Base-by-base conservation (phyloP, 2,113 vertebrate genomes). In the Symphodus melops region DNA sequence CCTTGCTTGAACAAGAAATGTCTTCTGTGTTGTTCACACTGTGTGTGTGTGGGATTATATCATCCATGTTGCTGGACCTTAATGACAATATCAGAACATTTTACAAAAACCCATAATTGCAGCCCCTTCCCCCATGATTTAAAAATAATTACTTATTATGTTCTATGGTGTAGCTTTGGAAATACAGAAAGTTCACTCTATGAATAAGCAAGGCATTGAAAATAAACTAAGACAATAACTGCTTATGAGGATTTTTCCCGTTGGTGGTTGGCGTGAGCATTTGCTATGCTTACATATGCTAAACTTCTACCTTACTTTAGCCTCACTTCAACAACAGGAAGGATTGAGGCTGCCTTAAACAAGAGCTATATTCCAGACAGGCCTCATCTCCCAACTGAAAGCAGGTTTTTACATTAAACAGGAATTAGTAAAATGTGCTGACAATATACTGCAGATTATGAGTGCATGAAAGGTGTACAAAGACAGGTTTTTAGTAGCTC, bases 371-470 rank as follows among this genome's bases (percentile, higher is more conserved):
- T 88, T 87, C 61, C 80, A 91, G 85, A 87, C 59, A 5, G 58
- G 33, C 41, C 13, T 28, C 49, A 67, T 79, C 60, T 72, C 28
- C 25, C 8, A 74, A 73, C 70, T 5, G 2, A 61, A 66, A 21
- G n/a, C 72, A 17, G n/a, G 81, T 84, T 89, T 91, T 83, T 68
- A 75, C 72, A 82, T 89, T 86, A 77, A 49, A 56, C 64, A 63
- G 79, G 84, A 89, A 90, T 87, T 91, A 42, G 28, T 68, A 88
- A 86, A 72, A 52, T 68, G 44, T 59, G 75, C 82, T 85, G 88
- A 92, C 86, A 84, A 55, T 89, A 80, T 76, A n/a, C n/a, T n/a
- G n/a, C n/a, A 70, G 63, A 91, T 89, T 79, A 85, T 39, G 52
- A 84, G 46, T 61, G 77, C 79, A 82, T 81, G 75, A 85, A 84